Evolutionary conservation across 2,888 invertebrate species (phyloP).

Genomic region (Stenotaenia linearis): DNA sequence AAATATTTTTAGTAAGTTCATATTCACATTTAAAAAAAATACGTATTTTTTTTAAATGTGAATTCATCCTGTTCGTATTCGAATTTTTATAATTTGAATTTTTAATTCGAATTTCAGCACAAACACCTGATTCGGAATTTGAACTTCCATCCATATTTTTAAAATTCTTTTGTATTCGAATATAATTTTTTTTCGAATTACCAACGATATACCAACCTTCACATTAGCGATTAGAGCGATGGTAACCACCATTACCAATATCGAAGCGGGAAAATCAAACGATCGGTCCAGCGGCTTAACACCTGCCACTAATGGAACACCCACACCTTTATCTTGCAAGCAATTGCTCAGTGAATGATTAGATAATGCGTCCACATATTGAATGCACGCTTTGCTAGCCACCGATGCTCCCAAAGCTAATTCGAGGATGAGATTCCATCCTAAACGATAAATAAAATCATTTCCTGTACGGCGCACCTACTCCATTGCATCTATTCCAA

Average conservation of each 20-base stretch:
- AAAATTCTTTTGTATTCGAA: too few species aligned
- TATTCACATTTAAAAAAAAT: too few species aligned
- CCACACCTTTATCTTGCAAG: conserved; percentile 26
- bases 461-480: neutral
- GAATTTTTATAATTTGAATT: too few species aligned
- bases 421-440: conserved; percentile 38
- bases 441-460: conserved; percentile 30
- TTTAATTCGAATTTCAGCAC: too few species aligned
- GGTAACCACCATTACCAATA: neutral
- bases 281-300: conserved; percentile 28
- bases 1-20: too few species aligned
- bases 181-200: too few species aligned
- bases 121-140: too few species aligned
- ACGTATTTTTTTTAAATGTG: too few species aligned
- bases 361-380: conserved; percentile 37
- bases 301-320: conserved; percentile 13
- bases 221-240: conserved; percentile 12
- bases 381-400: conserved; percentile 37
- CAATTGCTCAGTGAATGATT: conserved; percentile 28
- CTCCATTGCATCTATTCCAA: neutral
- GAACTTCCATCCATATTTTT: too few species aligned
- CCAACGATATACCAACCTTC: too few species aligned
- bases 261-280: conserved; percentile 28
- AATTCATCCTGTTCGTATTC: too few species aligned
- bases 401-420: conserved; percentile 37